A percentile compares a stretch with the other conserved stretches of the same genome.
Evolutionary conservation across 2,113 vertebrate species (phyloP).

Genomic region (Procapra przewalskii): DNA sequence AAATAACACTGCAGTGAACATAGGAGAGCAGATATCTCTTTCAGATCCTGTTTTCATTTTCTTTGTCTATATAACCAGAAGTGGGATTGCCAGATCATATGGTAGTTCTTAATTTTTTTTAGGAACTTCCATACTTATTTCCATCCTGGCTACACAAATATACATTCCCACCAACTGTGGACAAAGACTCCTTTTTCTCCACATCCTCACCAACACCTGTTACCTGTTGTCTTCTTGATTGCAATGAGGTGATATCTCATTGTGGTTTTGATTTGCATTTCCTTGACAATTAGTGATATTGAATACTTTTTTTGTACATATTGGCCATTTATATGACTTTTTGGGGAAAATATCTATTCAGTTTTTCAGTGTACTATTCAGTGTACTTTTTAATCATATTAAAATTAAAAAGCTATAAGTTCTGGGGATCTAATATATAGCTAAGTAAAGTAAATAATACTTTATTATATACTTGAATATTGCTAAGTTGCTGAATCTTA

Average conservation of each 20-base stretch:
- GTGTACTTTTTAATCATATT: background rate
- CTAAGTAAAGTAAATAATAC: background rate
- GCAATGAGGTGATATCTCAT: background rate
- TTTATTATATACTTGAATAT: background rate
- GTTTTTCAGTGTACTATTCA: background rate
- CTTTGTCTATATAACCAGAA: background rate
- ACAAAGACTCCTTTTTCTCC: background rate
- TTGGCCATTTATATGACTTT: background rate
- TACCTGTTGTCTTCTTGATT: background rate
- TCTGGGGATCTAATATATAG: background rate
- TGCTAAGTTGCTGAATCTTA: background rate
- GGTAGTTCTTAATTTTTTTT: background rate
- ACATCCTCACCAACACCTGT: background rate
- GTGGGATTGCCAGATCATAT: background rate
- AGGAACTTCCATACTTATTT: background rate
- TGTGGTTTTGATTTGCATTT: background rate
- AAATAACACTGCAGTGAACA: background rate
- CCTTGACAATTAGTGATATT: background rate
- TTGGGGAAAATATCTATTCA: background rate
- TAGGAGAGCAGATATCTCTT: background rate
- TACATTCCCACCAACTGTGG: background rate
- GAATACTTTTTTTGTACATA: background rate
- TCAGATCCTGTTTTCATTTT: background rate
- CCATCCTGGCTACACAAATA: background rate
- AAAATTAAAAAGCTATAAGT: background rate